A percentile compares a stretch with the other conserved stretches of the same genome.
Conservation (phyloP, 2,797 vertebrate genomes). For the Sebastes baramenuke region DNA sequence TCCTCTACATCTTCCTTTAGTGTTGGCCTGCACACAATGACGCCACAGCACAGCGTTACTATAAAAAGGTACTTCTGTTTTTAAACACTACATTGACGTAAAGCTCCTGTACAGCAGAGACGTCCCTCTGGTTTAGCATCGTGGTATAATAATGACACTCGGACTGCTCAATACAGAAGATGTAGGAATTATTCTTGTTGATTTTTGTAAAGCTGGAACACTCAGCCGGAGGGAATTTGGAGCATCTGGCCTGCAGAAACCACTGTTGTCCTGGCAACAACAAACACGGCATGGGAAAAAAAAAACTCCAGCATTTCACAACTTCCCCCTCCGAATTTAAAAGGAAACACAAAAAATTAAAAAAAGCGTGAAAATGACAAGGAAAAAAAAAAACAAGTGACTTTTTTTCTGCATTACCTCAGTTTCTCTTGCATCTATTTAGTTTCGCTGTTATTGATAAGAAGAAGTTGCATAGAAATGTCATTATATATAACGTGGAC, state of each 20-base stretch:
- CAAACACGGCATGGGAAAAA: conserved; percentile 13
- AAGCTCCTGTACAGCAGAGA: conserved; percentile 1
- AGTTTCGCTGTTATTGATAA: conserved; percentile 37
- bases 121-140: conserved; percentile 8
- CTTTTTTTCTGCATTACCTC: conserved; percentile 75
- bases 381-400: conserved; percentile 37
- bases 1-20: conserved; percentile 29
- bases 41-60: conserved; percentile 23
- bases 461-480: conserved; percentile 24
- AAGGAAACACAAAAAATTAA: background rate
- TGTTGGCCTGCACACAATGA: conserved; percentile 18
- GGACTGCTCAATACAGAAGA: background rate
- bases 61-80: conserved; percentile 58
- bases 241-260: conserved; percentile 38
- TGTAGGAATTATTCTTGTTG: conserved; percentile 30
- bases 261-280: conserved; percentile 36
- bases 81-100: conserved; percentile 64
- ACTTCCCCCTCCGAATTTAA: background rate
- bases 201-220: conserved; percentile 12
- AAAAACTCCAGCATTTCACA: conserved; percentile 18
- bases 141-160: background rate
- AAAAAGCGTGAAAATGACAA: conserved; percentile 51
- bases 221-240: conserved; percentile 15
- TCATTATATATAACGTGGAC: conserved; percentile 5
- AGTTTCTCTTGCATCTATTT: conserved; percentile 32